Base-by-base conservation (phyloP, 2,113 vertebrate genomes). In the Hyla sarda region DNA sequence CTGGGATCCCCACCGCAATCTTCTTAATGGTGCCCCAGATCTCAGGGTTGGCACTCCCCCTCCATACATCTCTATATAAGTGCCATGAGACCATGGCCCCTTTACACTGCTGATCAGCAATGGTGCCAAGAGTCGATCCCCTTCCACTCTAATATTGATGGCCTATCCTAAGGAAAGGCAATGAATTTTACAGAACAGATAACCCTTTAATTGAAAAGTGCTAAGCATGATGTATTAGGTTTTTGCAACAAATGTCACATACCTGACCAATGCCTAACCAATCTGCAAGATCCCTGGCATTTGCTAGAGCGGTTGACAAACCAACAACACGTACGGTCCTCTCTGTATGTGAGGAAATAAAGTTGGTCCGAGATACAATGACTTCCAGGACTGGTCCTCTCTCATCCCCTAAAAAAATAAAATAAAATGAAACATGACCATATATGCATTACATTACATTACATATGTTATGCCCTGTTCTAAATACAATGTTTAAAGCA, bases 341-440 rank as follows among this genome's bases (percentile, higher is more conserved):
- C 50, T 97, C 96, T 2, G 98, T 99, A 91, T 99, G 98, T 11
- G 98, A 99, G 1, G 98, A 99, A 92, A 99, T 99, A 88, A 99
- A 99, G 93, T 98, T 99, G 48, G 98, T 99, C 89, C 98, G 95
- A 89, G 98, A 99, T 71, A 99, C 98, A 48, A 99, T 99, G 80
- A 99, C 98, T 90, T 99, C 98, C 84, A 99, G 90, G 72, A 99
- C 98, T 0, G 98, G 98, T 74, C 98, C 98, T 92, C 98, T 95
- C 90, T 99, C 98, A 83, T 99, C 98, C 86, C 98, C 98, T 99
- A 88, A 30, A 50, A n/a, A n/a, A n/a, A n/a, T n/a, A n/a, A n/a
- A n/a, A n/a, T n/a, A n/a, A n/a, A 89, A 47, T 25, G 32, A 72
- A 72, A 77, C n/a, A 60, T 50, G 82, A 58, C 41, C 3, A 8